Base-by-base conservation (phyloP, 2,797 vertebrate genomes). In the Ficedula albicollis region DNA sequence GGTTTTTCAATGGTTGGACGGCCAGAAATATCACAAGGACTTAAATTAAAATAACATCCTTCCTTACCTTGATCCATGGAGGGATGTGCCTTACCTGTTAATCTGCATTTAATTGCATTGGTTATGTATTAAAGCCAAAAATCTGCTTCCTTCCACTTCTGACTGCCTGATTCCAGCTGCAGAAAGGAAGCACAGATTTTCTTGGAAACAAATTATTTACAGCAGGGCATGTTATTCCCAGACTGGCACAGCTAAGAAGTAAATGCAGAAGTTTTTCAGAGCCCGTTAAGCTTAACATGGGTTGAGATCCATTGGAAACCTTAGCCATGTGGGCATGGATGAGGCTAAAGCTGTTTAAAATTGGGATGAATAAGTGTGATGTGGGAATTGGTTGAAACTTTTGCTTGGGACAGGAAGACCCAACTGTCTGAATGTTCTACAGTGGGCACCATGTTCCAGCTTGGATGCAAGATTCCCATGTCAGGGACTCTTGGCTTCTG, bases 391-490 rank as follows among this genome's bases (percentile, higher is more conserved):
- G 8, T 58, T 51, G 36, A 52, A 69, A 60, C 20, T 36, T 68
- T 49, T 26, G 15, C 26, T 66, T 2, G 0, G 27, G 3, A 12
- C 19, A n/a, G 26, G 60, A 62, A 44, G 62, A 46, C 5, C n/a
- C 9, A 5, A 0, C 9, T 15, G 29, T 22, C 25, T 2, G 5
- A 15, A 5, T 69, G 17, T 11, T 32, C 19, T 38, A 5, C 20
- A 4, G 4, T 1, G 2, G 2, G 55, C 38, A 36, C 51, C 4
- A 8, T 2, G 1, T 22, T 66, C 66, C 39, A 17, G 39, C 36
- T 55, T 2, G 1, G 70, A 11, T 38, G 19, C 0, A 5, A 54
- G 60, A 58, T 30, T 48, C 48, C 30, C 6, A 0, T 25, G 36
- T 15, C 15, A 0, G 39, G 44, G 17, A 12, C 39, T 55, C n/a